Percentiles rank a stretch among this genome's conserved stretches.
Evolutionary conservation across 2,113 vertebrate genomes (phyloP).

Genomic region (Aldabrachelys gigantea): DNA sequence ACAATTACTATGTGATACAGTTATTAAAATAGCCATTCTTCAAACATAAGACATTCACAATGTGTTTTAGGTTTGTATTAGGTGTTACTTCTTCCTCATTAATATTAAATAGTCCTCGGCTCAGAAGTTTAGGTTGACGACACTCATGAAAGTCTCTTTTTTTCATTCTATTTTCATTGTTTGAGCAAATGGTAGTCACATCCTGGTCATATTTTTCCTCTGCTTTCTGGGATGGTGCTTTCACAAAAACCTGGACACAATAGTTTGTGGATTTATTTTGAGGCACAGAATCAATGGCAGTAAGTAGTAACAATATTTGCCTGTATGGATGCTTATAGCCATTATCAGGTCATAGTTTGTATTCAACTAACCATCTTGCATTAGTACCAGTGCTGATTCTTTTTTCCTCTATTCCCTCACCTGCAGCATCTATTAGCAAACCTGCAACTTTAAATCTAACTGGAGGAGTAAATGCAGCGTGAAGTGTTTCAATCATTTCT

Average conservation of each 20-base stretch:
- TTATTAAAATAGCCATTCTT: background rate
- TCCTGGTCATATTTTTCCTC: background rate
- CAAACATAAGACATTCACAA: background rate
- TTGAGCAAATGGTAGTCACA: background rate
- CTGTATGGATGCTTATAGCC: background rate
- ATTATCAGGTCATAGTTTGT: background rate
- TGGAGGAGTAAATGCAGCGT: background rate
- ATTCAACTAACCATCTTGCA: background rate
- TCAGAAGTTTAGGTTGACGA: background rate
- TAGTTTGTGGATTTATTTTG: background rate
- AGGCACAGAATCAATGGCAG: background rate
- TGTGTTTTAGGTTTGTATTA: background rate
- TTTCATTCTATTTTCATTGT: background rate
- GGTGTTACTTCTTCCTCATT: background rate
- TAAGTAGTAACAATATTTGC: background rate
- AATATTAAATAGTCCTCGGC: background rate
- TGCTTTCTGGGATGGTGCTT: background rate
- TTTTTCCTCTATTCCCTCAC: background rate
- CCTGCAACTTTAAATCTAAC: background rate
- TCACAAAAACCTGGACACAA: background rate
- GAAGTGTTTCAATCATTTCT: background rate
- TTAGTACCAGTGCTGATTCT: background rate
- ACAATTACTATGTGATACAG: background rate
- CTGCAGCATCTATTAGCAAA: background rate
- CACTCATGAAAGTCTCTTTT: background rate